phyloP scores from a whole-genome alignment of 2,797 vertebrate species.

The Smutsia temminckii region DNA sequence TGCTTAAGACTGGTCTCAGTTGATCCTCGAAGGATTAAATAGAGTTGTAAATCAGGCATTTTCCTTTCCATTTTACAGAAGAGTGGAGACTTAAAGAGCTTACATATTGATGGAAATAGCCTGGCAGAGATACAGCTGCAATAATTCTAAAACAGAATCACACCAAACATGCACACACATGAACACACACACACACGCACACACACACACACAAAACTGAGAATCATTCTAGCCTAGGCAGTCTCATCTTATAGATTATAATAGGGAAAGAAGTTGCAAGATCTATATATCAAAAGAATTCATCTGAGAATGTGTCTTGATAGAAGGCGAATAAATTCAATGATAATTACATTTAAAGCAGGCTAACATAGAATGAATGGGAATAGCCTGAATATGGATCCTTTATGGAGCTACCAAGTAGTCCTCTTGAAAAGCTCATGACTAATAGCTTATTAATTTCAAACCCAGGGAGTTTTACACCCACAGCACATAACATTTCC shows the following conservation, averaged over 20 bases:
- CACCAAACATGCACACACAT: not conserved
- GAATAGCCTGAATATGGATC: conserved; percentile 39
- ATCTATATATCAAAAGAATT: conserved; percentile 34
- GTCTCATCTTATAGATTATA: conserved; percentile 15
- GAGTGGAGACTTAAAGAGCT: conserved; percentile 16
- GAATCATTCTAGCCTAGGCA: not conserved
- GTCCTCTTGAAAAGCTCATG: conserved; percentile 9
- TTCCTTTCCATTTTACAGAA: conserved; percentile 53
- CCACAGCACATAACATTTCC: not conserved
- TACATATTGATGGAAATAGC: conserved; percentile 12
- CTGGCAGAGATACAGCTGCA: not conserved
- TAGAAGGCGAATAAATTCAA: conserved; percentile 52
- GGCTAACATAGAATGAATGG: conserved; percentile 35
- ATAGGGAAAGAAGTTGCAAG: conserved; percentile 17
- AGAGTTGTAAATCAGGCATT: conserved; percentile 4
- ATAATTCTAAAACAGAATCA: conserved; percentile 54
- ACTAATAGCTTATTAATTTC: conserved; percentile 54
- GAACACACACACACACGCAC: not conserved
- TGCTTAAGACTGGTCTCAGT: not conserved
- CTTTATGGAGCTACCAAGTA: conserved; percentile 11
- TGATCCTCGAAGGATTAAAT: conserved; percentile 26
- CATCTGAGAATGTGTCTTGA: conserved; percentile 44
- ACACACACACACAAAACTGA: not conserved
- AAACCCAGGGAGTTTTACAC: conserved; percentile 13
- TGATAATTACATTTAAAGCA: conserved; percentile 52